Evolutionary conservation across 64 coral and sea anemone genomes (phyloP).

Genomic region (Platygyra sinensis): DNA sequence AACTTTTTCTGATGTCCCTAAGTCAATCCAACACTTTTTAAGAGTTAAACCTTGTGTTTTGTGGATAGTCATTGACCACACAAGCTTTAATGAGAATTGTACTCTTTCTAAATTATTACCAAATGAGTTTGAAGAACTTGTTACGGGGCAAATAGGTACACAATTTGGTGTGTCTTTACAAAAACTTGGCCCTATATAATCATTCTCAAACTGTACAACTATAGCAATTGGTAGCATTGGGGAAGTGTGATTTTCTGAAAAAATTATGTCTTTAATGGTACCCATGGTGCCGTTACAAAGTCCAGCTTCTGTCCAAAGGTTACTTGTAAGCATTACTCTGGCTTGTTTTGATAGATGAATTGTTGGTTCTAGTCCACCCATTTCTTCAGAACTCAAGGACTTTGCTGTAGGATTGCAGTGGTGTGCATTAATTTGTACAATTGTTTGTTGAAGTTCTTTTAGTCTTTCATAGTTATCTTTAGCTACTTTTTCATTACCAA

Average conservation of each 20-base stretch:
- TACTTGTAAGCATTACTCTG: conserved; percentile 33
- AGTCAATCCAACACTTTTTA: conserved; percentile 10
- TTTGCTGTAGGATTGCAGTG: conserved; percentile 34
- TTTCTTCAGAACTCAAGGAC: too few relatives aligned
- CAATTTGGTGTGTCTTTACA: conserved; percentile 40
- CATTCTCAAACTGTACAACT: conserved; percentile 60
- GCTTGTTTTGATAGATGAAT: conserved; percentile 30
- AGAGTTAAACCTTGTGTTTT: conserved; percentile 56
- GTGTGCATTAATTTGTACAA: conserved; percentile 58
- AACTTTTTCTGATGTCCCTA: conserved; percentile 11
- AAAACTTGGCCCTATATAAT: conserved; percentile 63
- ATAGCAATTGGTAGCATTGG: conserved; percentile 58
- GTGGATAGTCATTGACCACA: conserved; percentile 61
- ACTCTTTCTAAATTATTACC: conserved; percentile 11
- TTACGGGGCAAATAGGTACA: conserved; percentile 36
- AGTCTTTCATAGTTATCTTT: conserved; percentile 7
- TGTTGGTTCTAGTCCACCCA: conserved; percentile 70
- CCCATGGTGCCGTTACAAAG: conserved; percentile 54
- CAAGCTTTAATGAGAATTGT: conserved; percentile 46
- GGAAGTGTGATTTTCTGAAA: conserved; percentile 48
- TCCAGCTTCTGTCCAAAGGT: conserved; percentile 51
- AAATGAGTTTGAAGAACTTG: conserved; percentile 25
- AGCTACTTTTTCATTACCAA: conserved; percentile 35
- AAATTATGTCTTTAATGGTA: conserved; percentile 48
- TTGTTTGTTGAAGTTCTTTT: conserved; percentile 31